These are phyloP conservation scores for Eumaeus atala DNA, from an alignment of 1,140 invertebrate genomes.

Conservation along the genomic window DNA sequence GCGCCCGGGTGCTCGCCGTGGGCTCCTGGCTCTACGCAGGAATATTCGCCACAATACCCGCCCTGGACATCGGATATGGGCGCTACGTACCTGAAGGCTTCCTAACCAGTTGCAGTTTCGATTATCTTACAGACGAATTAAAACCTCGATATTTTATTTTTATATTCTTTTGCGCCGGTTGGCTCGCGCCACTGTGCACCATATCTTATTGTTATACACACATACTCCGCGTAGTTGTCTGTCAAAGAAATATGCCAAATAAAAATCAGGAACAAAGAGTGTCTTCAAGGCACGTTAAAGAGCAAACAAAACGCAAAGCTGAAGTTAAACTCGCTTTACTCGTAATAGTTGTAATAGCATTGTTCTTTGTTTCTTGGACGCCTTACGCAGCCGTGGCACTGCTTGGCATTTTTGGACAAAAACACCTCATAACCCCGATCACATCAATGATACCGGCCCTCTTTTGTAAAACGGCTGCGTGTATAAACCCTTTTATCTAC, in stretches of 20 bases:
- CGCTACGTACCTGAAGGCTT: slow-evolving; percentile 86
- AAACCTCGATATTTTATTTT: slow-evolving; percentile 78
- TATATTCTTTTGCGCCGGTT: slow-evolving; percentile 80
- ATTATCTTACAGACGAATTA: slow-evolving; percentile 80
- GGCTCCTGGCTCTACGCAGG: slow-evolving; percentile 83
- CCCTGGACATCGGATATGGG: slow-evolving; percentile 80
- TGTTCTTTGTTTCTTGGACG: slow-evolving; percentile 86
- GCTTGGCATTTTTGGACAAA: slow-evolving; percentile 79
- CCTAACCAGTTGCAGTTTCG: slow-evolving; percentile 87
- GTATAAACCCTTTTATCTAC: slow-evolving; percentile 85
- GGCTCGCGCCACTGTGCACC: slow-evolving; percentile 79
- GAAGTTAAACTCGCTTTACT: slow-evolving; percentile 80
- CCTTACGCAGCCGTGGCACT: slow-evolving; percentile 84
- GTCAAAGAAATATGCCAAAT: slow-evolving; percentile 57
- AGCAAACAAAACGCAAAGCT: slow-evolving; percentile 79
- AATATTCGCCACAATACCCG: slow-evolving; percentile 79
- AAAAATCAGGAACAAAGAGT: slow-evolving; percentile 56
- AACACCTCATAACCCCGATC: slow-evolving; percentile 78
- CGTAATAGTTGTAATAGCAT: slow-evolving; percentile 78
- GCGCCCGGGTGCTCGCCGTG: slow-evolving; percentile 78
- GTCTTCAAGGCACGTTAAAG: slow-evolving; percentile 74
- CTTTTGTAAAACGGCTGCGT: slow-evolving; percentile 83
- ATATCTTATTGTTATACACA: slow-evolving; percentile 82
- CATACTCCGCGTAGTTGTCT: slow-evolving; percentile 79
- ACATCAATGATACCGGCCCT: slow-evolving; percentile 84